Conservation (phyloP, 2,113 vertebrate genomes). For the Miniopterus natalensis region DNA sequence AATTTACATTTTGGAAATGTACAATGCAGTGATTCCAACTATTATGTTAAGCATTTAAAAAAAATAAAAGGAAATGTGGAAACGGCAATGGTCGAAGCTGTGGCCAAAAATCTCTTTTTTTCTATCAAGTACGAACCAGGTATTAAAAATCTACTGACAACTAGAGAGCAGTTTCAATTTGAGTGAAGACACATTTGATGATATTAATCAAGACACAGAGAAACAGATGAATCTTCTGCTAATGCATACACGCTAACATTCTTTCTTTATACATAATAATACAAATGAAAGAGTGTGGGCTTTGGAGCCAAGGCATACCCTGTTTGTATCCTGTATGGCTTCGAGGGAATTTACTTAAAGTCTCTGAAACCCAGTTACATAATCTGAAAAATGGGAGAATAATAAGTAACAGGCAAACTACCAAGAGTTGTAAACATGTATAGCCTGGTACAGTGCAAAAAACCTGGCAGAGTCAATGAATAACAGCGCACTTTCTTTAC, state of each 20-base stretch:
- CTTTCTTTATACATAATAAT: not conserved
- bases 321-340: not conserved
- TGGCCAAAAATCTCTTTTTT: not conserved
- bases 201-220: not conserved
- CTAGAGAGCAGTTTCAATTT: not conserved
- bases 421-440: not conserved
- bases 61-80: not conserved
- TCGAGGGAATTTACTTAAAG: not conserved
- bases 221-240: not conserved
- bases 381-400: not conserved
- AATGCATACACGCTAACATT: not conserved
- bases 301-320: not conserved
- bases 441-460: not conserved
- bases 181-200: not conserved
- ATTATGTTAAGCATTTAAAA: not conserved
- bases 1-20: conserved; percentile 35
- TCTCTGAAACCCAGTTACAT: not conserved
- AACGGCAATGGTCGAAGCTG: not conserved
- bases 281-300: not conserved
- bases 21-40: not conserved
- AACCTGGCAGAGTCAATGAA: not conserved
- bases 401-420: not conserved
- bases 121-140: not conserved
- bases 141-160: conserved; percentile 1
- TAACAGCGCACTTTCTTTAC: not conserved